Conservation (phyloP, 2,888 invertebrate species). For the Fragum whitleyi region DNA sequence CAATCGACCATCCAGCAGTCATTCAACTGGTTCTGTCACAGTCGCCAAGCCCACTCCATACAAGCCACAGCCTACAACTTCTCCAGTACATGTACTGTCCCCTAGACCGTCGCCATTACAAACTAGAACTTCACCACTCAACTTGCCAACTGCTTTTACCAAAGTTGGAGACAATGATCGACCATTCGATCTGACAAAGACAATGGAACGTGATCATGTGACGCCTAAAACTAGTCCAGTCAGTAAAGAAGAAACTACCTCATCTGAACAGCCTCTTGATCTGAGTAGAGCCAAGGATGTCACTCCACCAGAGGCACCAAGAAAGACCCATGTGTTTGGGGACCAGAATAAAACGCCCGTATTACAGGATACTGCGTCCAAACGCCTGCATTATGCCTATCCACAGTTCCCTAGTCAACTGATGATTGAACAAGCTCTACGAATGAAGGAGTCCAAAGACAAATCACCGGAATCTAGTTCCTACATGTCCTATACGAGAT, state of each 20-base stretch:
- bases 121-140: slow-evolving; percentile 34
- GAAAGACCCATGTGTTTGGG: slow-evolving; percentile 82
- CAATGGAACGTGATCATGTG: slow-evolving; percentile 45
- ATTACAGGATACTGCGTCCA: slow-evolving; percentile 62
- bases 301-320: slow-evolving; percentile 71
- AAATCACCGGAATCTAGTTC: slow-evolving; percentile 76
- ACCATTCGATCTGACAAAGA: slow-evolving; percentile 76
- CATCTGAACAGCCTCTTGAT: slow-evolving; percentile 88
- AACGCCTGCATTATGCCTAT: slow-evolving; percentile 87
- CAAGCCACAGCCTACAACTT: slow-evolving; percentile 30
- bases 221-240: slow-evolving; percentile 49
- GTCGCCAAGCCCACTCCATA: slow-evolving; percentile 34
- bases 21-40: slow-evolving; percentile 20
- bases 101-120: slow-evolving; percentile 34
- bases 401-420: slow-evolving; percentile 87
- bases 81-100: slow-evolving; percentile 36
- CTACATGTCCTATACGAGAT: slow-evolving; percentile 74
- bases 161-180: slow-evolving; percentile 51
- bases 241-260: slow-evolving; percentile 87
- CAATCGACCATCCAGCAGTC: background rate
- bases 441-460: slow-evolving; percentile 78
- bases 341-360: slow-evolving; percentile 83
- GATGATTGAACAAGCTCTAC: slow-evolving; percentile 74
- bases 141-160: slow-evolving; percentile 24
- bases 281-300: slow-evolving; percentile 90